A percentile compares a stretch with the other conserved stretches of the same genome.
phyloP scores from a whole-genome alignment of 2,888 invertebrate species.

The Ischnus inquisitorius region DNA sequence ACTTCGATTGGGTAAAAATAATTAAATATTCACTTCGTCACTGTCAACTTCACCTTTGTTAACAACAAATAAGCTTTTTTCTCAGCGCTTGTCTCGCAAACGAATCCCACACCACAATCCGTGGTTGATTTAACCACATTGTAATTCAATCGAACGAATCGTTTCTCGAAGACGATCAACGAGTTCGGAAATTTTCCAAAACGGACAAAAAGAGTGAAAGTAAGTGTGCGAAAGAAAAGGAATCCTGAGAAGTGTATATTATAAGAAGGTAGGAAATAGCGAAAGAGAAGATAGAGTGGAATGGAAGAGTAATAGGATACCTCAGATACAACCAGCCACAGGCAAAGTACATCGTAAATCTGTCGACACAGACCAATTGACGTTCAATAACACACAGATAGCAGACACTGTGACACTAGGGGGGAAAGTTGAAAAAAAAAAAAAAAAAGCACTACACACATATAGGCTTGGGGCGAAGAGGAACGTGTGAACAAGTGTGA shows the following conservation, averaged over 20 bases:
- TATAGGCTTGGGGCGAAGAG: conserved; percentile 10
- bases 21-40: too few species aligned
- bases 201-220: too few species aligned
- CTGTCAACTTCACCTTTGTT: too few species aligned
- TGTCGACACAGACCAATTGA: conserved; percentile 75
- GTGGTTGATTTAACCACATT: too few species aligned
- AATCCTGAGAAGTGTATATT: not conserved
- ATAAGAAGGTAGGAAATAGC: not conserved
- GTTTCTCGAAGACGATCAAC: too few species aligned
- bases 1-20: too few species aligned
- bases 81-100: too few species aligned
- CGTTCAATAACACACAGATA: conserved; percentile 50
- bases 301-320: conserved; percentile 85
- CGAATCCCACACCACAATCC: too few species aligned
- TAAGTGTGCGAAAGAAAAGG: not conserved
- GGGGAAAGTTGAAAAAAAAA: not conserved
- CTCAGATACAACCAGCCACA: conserved; percentile 95
- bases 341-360: conserved; percentile 90
- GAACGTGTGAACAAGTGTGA: conserved; percentile 29
- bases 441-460: conserved; percentile 16
- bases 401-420: conserved; percentile 7
- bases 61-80: too few species aligned
- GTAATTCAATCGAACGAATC: too few species aligned
- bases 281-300: conserved; percentile 52
- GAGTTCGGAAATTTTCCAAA: too few species aligned